These are phyloP conservation scores for Suncus etruscus DNA, from an alignment of 2,113 vertebrate genomes.

Conservation along the genomic window DNA sequence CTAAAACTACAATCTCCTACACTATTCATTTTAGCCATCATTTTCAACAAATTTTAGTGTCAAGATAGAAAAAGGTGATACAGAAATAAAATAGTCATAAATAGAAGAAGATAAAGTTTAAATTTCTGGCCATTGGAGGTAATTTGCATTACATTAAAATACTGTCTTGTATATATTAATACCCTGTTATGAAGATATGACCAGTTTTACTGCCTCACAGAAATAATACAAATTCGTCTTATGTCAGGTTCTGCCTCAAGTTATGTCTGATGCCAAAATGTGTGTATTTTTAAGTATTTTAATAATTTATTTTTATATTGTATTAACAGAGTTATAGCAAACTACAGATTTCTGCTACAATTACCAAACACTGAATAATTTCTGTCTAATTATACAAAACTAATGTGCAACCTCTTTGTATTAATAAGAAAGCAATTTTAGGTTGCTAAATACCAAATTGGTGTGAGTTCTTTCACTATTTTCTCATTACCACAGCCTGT, in stretches of 20 bases:
- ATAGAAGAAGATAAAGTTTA: conserved; percentile 8
- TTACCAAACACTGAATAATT: conserved; percentile 80
- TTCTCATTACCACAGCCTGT: conserved; percentile 72
- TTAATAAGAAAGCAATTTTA: conserved; percentile 80
- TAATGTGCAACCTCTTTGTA: conserved; percentile 76
- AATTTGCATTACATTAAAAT: conserved; percentile 35
- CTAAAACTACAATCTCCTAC: too few relatives aligned
- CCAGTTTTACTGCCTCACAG: conserved; percentile 50
- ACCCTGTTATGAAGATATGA: conserved; percentile 28
- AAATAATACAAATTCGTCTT: conserved; percentile 66
- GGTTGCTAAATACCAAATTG: conserved; percentile 76
- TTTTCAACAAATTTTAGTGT: background rate
- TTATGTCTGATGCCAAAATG: conserved; percentile 52
- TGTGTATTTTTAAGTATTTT: conserved; percentile 61
- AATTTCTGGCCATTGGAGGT: background rate
- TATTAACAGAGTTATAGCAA: conserved; percentile 74
- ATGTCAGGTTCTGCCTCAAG: conserved; percentile 47
- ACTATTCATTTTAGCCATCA: background rate
- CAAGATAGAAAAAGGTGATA: background rate
- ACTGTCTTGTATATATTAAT: conserved; percentile 30
- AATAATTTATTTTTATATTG: conserved; percentile 75
- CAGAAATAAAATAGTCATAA: conserved; percentile 31
- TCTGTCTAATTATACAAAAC: conserved; percentile 78
- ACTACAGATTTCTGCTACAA: conserved; percentile 74
- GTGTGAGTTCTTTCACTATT: conserved; percentile 76